Percentiles rank a stretch among this genome's conserved stretches.
Evolutionary conservation across 2,797 vertebrate species (phyloP).

Genomic region (Lycodopsis pacificus): DNA sequence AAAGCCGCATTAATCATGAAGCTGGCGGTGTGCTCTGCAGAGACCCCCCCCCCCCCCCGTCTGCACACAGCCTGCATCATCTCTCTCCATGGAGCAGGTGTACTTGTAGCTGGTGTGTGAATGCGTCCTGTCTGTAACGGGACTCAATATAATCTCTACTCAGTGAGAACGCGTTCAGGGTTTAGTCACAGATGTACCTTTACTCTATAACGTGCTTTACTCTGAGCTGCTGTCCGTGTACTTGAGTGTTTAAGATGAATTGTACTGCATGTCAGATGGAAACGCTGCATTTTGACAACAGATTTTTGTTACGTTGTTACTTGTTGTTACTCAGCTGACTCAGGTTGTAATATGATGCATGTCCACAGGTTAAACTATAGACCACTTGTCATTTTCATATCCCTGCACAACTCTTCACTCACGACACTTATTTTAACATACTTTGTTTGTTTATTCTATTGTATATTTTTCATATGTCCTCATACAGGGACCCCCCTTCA

Average conservation of each 20-base stretch:
- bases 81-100: not conserved
- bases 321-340: not conserved
- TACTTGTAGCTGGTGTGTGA: not conserved
- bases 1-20: constrained; percentile 83
- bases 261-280: not conserved
- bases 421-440: too few species aligned
- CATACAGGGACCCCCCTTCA: not conserved
- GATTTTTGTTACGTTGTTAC: too few species aligned
- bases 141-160: too few species aligned
- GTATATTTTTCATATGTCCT: too few species aligned
- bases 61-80: too few species aligned
- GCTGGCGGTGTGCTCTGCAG: constrained; percentile 70
- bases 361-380: not conserved
- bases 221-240: not conserved
- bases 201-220: not conserved
- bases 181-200: too few species aligned
- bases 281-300: not conserved
- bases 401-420: not conserved
- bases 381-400: too few species aligned
- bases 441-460: too few species aligned
- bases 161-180: too few species aligned
- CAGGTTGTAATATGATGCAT: not conserved
- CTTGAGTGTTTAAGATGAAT: not conserved
- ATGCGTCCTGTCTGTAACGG: too few species aligned
- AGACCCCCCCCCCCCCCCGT: constrained; percentile 47